A percentile compares a stretch with the other conserved stretches of the same genome.
Evolutionary conservation across 1,140 invertebrate species (phyloP).

Genomic region (Drosophila tani): DNA sequence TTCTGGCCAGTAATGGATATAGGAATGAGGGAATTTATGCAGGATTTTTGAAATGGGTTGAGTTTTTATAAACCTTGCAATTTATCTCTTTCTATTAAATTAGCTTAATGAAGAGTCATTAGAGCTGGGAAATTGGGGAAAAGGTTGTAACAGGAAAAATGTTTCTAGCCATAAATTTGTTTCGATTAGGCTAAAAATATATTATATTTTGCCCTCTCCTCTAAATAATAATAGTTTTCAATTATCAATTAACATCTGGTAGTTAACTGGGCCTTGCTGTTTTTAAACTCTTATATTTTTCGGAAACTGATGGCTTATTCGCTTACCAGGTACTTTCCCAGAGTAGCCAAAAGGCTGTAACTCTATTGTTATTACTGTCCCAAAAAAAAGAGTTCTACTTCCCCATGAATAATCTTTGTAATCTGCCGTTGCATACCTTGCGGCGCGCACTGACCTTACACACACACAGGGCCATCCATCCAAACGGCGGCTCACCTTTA

Average conservation of each 20-base stretch:
- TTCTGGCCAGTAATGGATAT: conserved; percentile 1
- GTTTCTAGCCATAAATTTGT: no score
- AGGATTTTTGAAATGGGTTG: background rate
- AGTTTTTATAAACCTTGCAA: background rate
- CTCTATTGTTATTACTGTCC: background rate
- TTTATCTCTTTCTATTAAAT: background rate
- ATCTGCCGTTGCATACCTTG: conserved; percentile 6
- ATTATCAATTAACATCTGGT: no score
- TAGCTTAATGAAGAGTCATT: background rate
- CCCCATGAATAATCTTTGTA: background rate
- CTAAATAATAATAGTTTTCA: background rate
- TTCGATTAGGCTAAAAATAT: background rate
- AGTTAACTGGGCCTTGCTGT: no score
- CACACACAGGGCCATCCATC: background rate
- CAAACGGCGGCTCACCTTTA: conserved; percentile 25
- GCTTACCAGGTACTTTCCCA: background rate
- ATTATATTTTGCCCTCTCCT: background rate
- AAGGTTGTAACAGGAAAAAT: background rate
- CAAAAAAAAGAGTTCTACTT: conserved; percentile 5
- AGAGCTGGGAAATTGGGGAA: background rate
- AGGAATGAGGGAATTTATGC: background rate
- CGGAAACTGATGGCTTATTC: background rate
- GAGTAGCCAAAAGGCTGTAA: background rate
- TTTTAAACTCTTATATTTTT: no score
- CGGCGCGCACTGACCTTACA: background rate